Percentiles rank a stretch among this genome's conserved stretches.
Conservation (phyloP, 2,113 vertebrate species). For the Microcebus tavaratra region DNA sequence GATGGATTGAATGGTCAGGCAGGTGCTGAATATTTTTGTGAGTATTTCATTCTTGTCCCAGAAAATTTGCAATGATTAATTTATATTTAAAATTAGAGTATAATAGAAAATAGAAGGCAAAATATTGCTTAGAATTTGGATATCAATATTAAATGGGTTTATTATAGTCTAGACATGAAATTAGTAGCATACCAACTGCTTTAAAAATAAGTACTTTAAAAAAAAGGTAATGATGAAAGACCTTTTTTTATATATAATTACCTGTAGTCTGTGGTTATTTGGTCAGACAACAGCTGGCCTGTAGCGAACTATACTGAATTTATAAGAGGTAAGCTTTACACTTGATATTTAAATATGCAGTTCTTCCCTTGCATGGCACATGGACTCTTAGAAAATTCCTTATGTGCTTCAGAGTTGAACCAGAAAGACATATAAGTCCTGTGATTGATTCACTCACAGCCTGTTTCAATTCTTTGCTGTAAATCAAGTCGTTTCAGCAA, state of each 20-base stretch:
- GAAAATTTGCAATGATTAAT: background rate
- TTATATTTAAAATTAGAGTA: conserved; percentile 18
- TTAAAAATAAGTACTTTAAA: background rate
- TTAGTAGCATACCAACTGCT: conserved; percentile 15
- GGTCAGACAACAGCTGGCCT: conserved; percentile 48
- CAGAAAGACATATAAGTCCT: background rate
- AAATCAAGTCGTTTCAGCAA: background rate
- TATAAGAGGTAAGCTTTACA: background rate
- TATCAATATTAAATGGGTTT: conserved; percentile 64
- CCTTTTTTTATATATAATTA: conserved; percentile 54
- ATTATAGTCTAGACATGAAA: conserved; percentile 76
- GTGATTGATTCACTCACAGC: background rate
- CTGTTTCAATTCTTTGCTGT: background rate
- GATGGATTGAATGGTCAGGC: background rate
- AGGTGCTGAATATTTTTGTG: background rate
- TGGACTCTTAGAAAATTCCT: background rate
- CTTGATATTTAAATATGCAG: background rate
- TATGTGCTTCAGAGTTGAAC: background rate
- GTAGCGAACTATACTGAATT: conserved; percentile 23
- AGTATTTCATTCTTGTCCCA: conserved; percentile 34
- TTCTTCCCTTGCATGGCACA: background rate
- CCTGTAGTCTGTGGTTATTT: conserved; percentile 63
- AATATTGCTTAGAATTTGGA: conserved; percentile 46
- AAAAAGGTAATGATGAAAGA: conserved; percentile 38
- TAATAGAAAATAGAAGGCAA: conserved; percentile 22